A percentile compares a stretch with the other conserved stretches of the same genome.
These are phyloP conservation scores for Presbytis comata DNA, from an alignment of 2,797 vertebrate species.

Conservation along the genomic window DNA sequence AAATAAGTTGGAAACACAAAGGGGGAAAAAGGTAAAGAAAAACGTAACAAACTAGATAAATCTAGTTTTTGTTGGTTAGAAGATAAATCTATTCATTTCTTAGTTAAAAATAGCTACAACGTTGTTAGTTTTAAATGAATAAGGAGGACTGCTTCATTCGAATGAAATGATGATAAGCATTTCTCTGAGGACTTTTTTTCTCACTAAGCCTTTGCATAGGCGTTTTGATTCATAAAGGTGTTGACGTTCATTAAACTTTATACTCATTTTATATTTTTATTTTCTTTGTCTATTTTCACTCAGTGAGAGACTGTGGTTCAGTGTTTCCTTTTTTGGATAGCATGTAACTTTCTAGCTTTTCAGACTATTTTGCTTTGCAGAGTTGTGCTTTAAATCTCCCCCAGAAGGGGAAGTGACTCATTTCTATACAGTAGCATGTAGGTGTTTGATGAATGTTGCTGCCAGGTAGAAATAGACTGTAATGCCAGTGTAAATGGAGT, in stretches of 20 bases:
- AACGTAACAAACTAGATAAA: constrained; percentile 1
- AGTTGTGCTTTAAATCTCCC: constrained; percentile 26
- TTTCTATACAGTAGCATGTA: constrained; percentile 53
- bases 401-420: constrained; percentile 68
- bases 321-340: constrained; percentile 50
- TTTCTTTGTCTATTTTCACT: constrained; percentile 58
- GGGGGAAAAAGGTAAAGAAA: not conserved
- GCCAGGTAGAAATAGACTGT: constrained; percentile 63
- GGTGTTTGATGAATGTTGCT: constrained; percentile 62
- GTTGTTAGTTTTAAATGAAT: constrained; percentile 29
- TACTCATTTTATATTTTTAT: constrained; percentile 56
- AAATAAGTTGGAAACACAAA: not conserved
- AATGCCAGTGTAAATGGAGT: not conserved
- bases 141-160: not conserved
- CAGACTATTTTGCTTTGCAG: constrained; percentile 27
- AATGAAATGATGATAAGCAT: not conserved
- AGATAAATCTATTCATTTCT: not conserved
- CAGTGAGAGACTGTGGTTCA: constrained; percentile 5
- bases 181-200: not conserved
- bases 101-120: not conserved
- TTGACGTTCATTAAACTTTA: not conserved
- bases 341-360: constrained; percentile 36
- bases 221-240: constrained; percentile 9
- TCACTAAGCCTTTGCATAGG: not conserved
- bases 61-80: not conserved